A percentile compares a stretch with the other conserved stretches of the same genome.
Conservation (phyloP, 1,140 invertebrate species). For the Melitaea cinxia region DNA sequence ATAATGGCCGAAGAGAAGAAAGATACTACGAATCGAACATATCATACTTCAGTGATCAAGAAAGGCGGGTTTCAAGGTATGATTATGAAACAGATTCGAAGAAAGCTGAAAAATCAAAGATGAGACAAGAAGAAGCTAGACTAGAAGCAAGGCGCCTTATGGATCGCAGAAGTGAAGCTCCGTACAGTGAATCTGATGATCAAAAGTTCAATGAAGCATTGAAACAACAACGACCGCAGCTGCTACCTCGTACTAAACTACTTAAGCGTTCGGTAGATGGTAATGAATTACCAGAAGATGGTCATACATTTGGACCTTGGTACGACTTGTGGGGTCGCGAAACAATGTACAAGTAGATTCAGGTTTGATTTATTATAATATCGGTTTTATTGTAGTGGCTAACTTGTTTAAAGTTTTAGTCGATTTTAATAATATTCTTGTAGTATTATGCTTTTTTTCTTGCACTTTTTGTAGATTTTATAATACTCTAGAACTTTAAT, state of each 20-base stretch:
- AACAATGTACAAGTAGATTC: constrained; percentile 74
- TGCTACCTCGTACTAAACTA: constrained; percentile 88
- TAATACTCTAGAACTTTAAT: constrained; percentile 8
- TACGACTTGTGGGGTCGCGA: constrained; percentile 91
- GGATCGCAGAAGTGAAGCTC: constrained; percentile 79
- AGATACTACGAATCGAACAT: constrained; percentile 80
- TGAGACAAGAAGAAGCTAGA: constrained; percentile 78
- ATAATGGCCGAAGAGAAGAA: constrained; percentile 78
- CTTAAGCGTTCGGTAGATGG: constrained; percentile 77
- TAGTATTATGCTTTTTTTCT: constrained; percentile 20
- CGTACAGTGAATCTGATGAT: constrained; percentile 84
- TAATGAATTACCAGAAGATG: constrained; percentile 82
- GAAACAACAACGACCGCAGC: constrained; percentile 82
- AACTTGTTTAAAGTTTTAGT: constrained; percentile 25
- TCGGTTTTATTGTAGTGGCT: constrained; percentile 28
- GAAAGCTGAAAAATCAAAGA: constrained; percentile 80
- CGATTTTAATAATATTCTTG: constrained; percentile 7
- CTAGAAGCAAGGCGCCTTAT: constrained; percentile 73
- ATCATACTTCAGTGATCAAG: constrained; percentile 78
- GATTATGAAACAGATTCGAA: constrained; percentile 83
- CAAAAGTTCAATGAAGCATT: constrained; percentile 84
- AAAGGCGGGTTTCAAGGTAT: constrained; percentile 80
- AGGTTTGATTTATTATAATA: constrained; percentile 45
- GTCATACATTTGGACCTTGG: constrained; percentile 91
- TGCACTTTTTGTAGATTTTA: constrained; percentile 17